Percentiles rank a stretch among this genome's conserved stretches.
Conservation (phyloP, 1,140 invertebrate species). For the Chelonus insularis region DNA sequence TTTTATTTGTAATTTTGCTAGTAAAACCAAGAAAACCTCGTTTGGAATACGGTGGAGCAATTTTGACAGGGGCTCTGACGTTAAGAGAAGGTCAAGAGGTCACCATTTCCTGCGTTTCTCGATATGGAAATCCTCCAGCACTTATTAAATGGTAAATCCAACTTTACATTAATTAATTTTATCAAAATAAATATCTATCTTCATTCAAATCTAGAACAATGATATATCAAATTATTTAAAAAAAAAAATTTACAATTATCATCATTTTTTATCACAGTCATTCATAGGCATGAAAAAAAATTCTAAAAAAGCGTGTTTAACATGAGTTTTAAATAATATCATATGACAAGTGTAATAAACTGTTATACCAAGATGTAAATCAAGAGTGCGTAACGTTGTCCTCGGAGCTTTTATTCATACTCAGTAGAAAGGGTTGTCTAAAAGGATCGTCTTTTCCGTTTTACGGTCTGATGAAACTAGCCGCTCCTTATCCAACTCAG, state of each 20-base stretch:
- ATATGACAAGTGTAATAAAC: neutral
- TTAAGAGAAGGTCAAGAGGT: slow-evolving; percentile 71
- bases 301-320: too few relatives aligned
- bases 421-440: slow-evolving; percentile 30
- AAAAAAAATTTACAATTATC: too few relatives aligned
- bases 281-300: too few relatives aligned
- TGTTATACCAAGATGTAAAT: neutral
- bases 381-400: slow-evolving; percentile 41
- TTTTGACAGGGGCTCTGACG: slow-evolving; percentile 68
- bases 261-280: too few relatives aligned
- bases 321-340: neutral
- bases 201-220: too few relatives aligned
- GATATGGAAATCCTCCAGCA: slow-evolving; percentile 84
- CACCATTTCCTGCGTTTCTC: slow-evolving; percentile 80
- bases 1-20: slow-evolving; percentile 51
- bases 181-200: too few relatives aligned
- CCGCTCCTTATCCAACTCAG: slow-evolving; percentile 45
- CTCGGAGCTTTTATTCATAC: slow-evolving; percentile 24
- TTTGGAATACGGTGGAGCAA: slow-evolving; percentile 75
- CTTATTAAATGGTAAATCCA: slow-evolving; percentile 75
- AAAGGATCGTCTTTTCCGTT: slow-evolving; percentile 45
- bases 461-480: slow-evolving; percentile 49
- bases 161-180: too few relatives aligned
- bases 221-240: too few relatives aligned
- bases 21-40: slow-evolving; percentile 80